These are phyloP conservation scores for Orthosia gothica DNA, from an alignment of 2,888 invertebrate genomes.

Conservation along the genomic window DNA sequence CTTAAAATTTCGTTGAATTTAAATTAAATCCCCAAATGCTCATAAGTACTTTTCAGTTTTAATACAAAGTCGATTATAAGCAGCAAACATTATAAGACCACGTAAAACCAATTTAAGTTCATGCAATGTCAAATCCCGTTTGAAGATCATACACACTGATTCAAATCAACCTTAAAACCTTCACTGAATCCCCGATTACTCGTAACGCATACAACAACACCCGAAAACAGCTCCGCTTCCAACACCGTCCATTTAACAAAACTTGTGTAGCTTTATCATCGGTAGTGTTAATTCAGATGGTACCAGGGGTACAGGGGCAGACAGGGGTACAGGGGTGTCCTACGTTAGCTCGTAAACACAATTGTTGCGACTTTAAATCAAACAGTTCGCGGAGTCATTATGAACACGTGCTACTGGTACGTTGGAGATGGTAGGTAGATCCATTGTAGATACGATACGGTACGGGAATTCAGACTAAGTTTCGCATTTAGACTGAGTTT, in stretches of 20 bases:
- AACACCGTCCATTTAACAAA: constrained; percentile 63
- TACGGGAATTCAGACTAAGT: constrained; percentile 7
- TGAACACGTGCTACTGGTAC: constrained; percentile 86
- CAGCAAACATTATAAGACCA: no score
- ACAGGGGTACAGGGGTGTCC: constrained; percentile 48
- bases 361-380: constrained; percentile 91
- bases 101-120: no score
- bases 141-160: not conserved
- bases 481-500: not conserved
- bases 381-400: constrained; percentile 89
- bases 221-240: constrained; percentile 41
- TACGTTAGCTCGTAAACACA: constrained; percentile 83
- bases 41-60: no score
- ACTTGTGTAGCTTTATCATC: constrained; percentile 68
- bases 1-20: no score
- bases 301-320: constrained; percentile 10
- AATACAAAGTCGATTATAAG: no score
- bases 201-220: constrained; percentile 31
- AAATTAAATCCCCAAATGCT: no score
- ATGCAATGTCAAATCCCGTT: not conserved
- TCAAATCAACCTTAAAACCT: not conserved
- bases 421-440: constrained; percentile 65
- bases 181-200: constrained; percentile 12
- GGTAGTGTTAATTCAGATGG: constrained; percentile 68
- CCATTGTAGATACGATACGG: constrained; percentile 70